Evolutionary conservation across 30 jellyfish, hydroid and myxozoan species (phyloP).

Genomic region (Cassiopea andromeda): DNA sequence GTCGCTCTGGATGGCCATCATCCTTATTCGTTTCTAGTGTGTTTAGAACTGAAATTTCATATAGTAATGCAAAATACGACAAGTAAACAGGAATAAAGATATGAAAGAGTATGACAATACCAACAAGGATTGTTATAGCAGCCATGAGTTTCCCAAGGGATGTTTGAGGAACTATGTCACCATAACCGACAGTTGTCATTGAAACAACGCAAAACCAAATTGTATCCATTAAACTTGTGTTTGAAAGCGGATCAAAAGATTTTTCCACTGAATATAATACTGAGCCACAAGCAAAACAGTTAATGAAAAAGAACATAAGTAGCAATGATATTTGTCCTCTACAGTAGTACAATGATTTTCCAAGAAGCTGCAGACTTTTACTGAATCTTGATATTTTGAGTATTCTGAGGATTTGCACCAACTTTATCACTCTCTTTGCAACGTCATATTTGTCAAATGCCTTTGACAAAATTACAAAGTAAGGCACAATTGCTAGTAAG

Average conservation of each 20-base stretch:
- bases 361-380: constrained; percentile 59
- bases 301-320: constrained; percentile 57
- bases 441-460: not conserved
- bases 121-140: constrained; percentile 53
- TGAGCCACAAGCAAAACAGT: constrained; percentile 68
- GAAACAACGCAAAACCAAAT: constrained; percentile 78
- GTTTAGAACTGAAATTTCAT: constrained; percentile 58
- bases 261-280: constrained; percentile 66
- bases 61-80: constrained; percentile 71
- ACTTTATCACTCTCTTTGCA: constrained; percentile 32
- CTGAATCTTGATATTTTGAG: constrained; percentile 64
- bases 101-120: constrained; percentile 54
- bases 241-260: not conserved
- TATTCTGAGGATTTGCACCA: constrained; percentile 63
- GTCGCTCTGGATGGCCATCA: not conserved
- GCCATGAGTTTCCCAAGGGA: constrained; percentile 66
- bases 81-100: constrained; percentile 73
- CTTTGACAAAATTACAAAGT: not conserved
- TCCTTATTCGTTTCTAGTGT: constrained; percentile 25
- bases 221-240: constrained; percentile 63
- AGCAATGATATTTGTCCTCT: constrained; percentile 67
- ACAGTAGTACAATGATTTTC: constrained; percentile 59
- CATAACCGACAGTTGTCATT: constrained; percentile 86
- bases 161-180: constrained; percentile 74
- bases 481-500: constrained; percentile 59